Conservation (phyloP, 2,113 vertebrate species). For the Odobenus rosmarus region DNA sequence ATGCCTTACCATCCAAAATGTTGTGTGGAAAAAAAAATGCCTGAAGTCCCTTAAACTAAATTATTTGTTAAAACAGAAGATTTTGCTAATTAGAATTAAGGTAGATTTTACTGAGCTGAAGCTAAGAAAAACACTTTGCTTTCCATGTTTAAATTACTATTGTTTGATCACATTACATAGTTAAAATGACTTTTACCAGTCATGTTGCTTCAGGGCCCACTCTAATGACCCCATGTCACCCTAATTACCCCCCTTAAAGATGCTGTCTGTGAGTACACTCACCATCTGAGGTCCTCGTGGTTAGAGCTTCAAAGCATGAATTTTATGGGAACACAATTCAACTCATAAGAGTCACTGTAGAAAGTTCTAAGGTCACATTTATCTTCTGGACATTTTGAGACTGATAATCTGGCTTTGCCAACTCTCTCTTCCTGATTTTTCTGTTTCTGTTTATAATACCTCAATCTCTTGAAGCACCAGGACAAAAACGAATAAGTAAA, state of each 20-base stretch:
- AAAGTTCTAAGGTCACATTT: neutral
- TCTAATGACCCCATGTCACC: neutral
- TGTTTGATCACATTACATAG: neutral
- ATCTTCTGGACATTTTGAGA: neutral
- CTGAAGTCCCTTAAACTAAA: neutral
- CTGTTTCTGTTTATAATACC: neutral
- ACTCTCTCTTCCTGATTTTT: neutral
- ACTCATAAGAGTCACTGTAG: no score
- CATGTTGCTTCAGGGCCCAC: no score
- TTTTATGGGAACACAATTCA: neutral
- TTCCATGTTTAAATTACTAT: neutral
- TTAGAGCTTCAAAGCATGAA: neutral
- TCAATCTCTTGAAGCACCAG: neutral
- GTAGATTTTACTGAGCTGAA: neutral
- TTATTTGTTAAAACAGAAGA: neutral
- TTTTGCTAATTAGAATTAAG: neutral
- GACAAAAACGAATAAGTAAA: neutral
- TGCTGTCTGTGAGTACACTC: neutral
- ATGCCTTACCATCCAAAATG: neutral
- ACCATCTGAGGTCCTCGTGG: neutral
- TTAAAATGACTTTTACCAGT: neutral
- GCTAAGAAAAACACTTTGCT: neutral
- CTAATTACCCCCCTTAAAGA: neutral
- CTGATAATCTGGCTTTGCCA: neutral
- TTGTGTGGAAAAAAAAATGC: neutral